Evolutionary conservation across 2,888 invertebrate species (phyloP), one percentile per base, ranked within the genome.

Genomic region (Thymelicus sylvestris): DNA sequence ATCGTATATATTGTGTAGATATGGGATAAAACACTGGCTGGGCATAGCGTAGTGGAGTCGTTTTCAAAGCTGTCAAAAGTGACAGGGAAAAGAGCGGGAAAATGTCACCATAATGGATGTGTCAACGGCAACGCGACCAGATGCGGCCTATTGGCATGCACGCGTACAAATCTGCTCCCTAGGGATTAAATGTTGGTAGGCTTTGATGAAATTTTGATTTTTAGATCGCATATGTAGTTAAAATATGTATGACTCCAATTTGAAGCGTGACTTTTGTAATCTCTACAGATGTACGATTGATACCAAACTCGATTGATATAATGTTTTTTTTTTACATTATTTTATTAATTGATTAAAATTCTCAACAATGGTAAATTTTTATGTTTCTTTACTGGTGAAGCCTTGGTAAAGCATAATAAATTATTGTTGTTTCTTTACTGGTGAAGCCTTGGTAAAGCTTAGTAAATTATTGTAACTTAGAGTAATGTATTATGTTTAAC

Each of bases 41-140:
- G 38, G 57, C 38, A 57, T 31, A 57, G 13, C 81, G 84, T 86
- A 85, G 87, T 88, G 89, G 90, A 92, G 91, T 90, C 86, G 87
- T 88, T 92, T 92, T 91, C 90, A 89, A 91, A 93, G 83, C 89
- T 93, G 92, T 92, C 93, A 93, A 90, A 92, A 82, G 85, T 90
- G 92, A 91, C 91, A 90, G 90, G 86, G 89, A 93, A 93, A 92
- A 92, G 91, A 93, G 91, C 90, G 92, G 90, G 83, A 89, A 91
- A 91, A 89, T 89, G 91, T 90, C 92, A 88, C 86, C 87, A 88
- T 93, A 93, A 93, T 93, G 92, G 93, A 93, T 92, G 91, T 93
- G 93, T 93, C 93, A 92, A 86, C 87, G 87, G 84, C 91, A 92
- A 85, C 86, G 87, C 86, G 86, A 85, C 83, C 86, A 85, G 87